Conservation (phyloP, 1,140 invertebrate genomes). For the Probaryconus sp. region DNA sequence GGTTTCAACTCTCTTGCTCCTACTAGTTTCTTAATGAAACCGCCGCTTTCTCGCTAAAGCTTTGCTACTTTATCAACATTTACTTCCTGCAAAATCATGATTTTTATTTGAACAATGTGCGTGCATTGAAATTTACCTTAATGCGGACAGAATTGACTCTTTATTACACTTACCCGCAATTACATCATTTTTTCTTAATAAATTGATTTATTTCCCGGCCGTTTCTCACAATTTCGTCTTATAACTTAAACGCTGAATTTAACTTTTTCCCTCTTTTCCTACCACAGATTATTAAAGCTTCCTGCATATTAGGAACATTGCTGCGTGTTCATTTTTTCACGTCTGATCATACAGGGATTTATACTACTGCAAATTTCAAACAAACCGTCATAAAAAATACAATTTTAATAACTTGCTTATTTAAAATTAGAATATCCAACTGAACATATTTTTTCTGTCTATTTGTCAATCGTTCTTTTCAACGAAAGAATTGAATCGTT, state of each 20-base stretch:
- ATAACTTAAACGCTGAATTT: neutral
- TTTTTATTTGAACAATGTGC: constrained; percentile 45
- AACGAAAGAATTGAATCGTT: too few species aligned
- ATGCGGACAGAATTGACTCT: constrained; percentile 34
- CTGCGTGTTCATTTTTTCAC: too few species aligned
- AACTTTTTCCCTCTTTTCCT: too few species aligned
- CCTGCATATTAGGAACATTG: too few species aligned
- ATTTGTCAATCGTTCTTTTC: too few species aligned
- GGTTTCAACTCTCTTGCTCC: constrained; percentile 50
- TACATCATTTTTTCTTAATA: constrained; percentile 10
- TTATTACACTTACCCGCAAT: constrained; percentile 11
- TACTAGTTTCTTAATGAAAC: constrained; percentile 56
- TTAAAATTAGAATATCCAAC: too few species aligned
- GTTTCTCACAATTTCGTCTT: neutral
- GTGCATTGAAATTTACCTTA: constrained; percentile 41
- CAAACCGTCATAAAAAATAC: too few species aligned
- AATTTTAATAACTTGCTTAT: too few species aligned
- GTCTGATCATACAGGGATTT: too few species aligned
- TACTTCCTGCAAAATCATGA: constrained; percentile 28
- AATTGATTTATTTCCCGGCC: constrained; percentile 17
- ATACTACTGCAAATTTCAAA: too few species aligned
- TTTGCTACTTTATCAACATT: constrained; percentile 55
- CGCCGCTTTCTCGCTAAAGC: constrained; percentile 49
- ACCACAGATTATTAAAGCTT: too few species aligned
- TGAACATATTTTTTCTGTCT: too few species aligned